Conservation (phyloP, 2,888 invertebrate genomes). For the Drosophila falleni region DNA sequence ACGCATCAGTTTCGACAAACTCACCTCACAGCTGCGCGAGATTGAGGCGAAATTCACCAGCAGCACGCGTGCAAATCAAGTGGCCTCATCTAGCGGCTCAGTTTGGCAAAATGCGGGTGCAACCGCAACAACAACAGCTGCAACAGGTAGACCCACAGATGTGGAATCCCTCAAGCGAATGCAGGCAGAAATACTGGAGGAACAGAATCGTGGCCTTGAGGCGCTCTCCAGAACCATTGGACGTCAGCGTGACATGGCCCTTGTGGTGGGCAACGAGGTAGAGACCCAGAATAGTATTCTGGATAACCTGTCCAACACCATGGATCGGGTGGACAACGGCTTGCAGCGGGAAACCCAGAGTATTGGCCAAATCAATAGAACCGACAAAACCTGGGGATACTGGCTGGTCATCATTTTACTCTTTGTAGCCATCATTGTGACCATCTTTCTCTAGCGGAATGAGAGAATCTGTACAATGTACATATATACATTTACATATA, state of each 20-base stretch:
- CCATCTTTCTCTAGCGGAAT: conserved; percentile 83
- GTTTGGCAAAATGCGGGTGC: conserved; percentile 49
- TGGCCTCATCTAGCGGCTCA: conserved; percentile 22
- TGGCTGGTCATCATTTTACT: conserved; percentile 90
- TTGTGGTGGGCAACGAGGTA: conserved; percentile 91
- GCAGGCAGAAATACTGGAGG: conserved; percentile 88
- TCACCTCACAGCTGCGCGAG: conserved; percentile 88
- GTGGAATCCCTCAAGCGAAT: conserved; percentile 86
- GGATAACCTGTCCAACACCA: conserved; percentile 90
- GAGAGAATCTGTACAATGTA: conserved; percentile 21
- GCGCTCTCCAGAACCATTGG: conserved; percentile 90
- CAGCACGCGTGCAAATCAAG: conserved; percentile 63
- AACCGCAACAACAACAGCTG: conserved; percentile 63
- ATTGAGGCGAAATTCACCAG: conserved; percentile 85
- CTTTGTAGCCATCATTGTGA: conserved; percentile 89
- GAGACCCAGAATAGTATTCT: conserved; percentile 92
- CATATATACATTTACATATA: conserved; percentile 7
- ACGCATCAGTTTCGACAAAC: conserved; percentile 87
- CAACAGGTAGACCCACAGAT: conserved; percentile 85
- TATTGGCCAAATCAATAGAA: conserved; percentile 88
- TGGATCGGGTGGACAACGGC: conserved; percentile 90
- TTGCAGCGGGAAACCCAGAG: conserved; percentile 89
- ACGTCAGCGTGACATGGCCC: conserved; percentile 91
- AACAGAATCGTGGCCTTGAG: conserved; percentile 92
- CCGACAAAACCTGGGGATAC: conserved; percentile 90